A percentile compares a stretch with the other conserved stretches of the same genome.
These are phyloP conservation scores for Megaceryle torquata DNA, from an alignment of 2,113 vertebrate genomes.

Conservation along the genomic window DNA sequence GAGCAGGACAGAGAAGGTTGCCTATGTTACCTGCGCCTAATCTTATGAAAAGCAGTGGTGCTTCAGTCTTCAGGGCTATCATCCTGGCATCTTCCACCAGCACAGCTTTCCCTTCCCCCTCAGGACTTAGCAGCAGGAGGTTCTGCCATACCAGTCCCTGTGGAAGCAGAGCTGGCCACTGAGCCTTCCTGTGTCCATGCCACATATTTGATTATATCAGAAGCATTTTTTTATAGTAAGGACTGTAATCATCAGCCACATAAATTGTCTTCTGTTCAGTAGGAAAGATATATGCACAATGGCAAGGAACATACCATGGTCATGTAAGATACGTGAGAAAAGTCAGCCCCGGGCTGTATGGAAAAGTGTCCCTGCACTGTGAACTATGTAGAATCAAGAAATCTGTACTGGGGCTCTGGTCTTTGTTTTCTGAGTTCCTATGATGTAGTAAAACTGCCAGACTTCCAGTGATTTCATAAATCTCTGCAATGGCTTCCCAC, in stretches of 20 bases:
- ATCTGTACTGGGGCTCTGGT: not conserved
- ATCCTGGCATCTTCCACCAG: not conserved
- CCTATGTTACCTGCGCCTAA: not conserved
- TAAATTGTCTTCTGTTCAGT: not conserved
- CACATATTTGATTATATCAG: not conserved
- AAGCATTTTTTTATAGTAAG: not conserved
- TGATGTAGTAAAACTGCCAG: not conserved
- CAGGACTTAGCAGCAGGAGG: not conserved
- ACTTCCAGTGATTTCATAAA: not conserved
- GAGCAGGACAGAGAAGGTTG: not conserved
- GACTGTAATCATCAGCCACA: not conserved
- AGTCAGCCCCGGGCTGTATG: not conserved
- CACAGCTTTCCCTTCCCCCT: not conserved
- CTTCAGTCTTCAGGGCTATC: not conserved
- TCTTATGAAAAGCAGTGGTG: not conserved
- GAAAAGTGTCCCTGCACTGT: not conserved
- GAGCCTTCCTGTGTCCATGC: not conserved
- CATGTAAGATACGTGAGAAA: not conserved
- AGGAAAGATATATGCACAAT: not conserved
- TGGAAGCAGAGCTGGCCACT: not conserved
- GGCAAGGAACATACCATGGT: not conserved
- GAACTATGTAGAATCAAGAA: not conserved
- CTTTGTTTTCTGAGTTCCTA: not conserved
- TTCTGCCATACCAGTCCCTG: not conserved
- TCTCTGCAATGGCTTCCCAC: not conserved